Evolutionary conservation across 2,797 vertebrate genomes (phyloP), one percentile per base, ranked within the genome.

Genomic region (Pitangus sulphuratus): DNA sequence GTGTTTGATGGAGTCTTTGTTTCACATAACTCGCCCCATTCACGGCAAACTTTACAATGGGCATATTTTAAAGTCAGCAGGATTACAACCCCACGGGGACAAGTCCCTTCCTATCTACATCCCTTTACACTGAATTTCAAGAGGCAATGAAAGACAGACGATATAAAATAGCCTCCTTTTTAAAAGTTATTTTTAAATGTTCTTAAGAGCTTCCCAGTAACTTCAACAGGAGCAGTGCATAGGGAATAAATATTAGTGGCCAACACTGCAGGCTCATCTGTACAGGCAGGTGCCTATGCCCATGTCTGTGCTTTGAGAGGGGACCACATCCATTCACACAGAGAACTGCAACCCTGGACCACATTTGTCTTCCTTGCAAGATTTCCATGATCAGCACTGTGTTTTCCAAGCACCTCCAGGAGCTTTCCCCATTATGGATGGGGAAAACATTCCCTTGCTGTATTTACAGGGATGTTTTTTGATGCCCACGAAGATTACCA

Each of bases 241-340:
- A 30, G 17, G 22, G 35, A 68, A 77, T 12, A 83, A 48, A 84
- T 37, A 11, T 8, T 44, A 60, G 58, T 15, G 44, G 42, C 22
- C 77, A 79, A 1, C 50, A 37, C 76, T 64, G 54, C 25, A 37
- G 50, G 21, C 10, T 58, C 39, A 20, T 30, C 19, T 50, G 7
- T 39, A 25, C 12, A 20, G 15, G 4, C 35, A 50, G 31, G 40
- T 6, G 25, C 1, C 22, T 56, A 1, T 1, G 12, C 6, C 11
- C 3, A 1, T 3, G 0, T 22, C 21, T 58, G 53, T 28, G n/a
- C 45, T 85, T 37, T 12, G 25, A 3, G 0, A 69, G 40, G 21
- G 5, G 8, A 45, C 30, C 2, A 0, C 5, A 33, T 70, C 68
- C 65, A 19, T 69, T 31, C 0, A 2, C 37, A 69, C 7, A 61